Base-by-base conservation (phyloP, 2,797 vertebrate genomes). In the Tachyglossus aculeatus region DNA sequence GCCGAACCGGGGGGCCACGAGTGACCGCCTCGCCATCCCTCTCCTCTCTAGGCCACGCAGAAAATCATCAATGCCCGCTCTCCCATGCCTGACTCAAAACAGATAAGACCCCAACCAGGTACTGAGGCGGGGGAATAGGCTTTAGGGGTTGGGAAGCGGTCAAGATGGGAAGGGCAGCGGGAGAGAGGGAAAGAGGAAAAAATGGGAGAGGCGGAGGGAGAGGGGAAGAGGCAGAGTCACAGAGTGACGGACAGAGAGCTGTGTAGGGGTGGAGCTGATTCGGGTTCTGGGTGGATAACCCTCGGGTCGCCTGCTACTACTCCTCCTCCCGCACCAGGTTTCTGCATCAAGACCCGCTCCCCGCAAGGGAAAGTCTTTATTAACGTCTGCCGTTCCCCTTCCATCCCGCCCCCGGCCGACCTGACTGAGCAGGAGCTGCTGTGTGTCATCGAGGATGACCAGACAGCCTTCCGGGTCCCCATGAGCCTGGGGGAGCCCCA, bases 401-500 rank as follows among this genome's bases (percentile, higher is more conserved):
- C 92, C 1, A 93, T 98, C 67, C 96, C 96, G 0, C 84, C 91
- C 0, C 95, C 96, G 1, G 95, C 93, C 0, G 88, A 93, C 3
- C 69, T 96, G 22, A 95, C 93, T 1, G 94, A 90, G 65, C 93
- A 95, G 2, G 93, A 95, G 51, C 90, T 98, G 0, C 88, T 95
- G 48, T 87, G 91, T n/a, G 94, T 98, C 55, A 89, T 98, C 31
- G 94, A 96, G 45, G 95, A 95, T 4, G 95, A 96, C 14, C 94
- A 95, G 38, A 94, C 95, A 1, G 90, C 90, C 16, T 98, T 94
- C 81, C 91, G 94, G 70, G 95, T 98, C 80, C 95, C 96, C 61
- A 97, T 98, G 96, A 97, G 95, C 72, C 93, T 98, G 3, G 96
- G 96, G 15, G 95, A 96, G 79, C 93, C 96, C 1, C 96, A 97